Evolutionary conservation across 1,140 invertebrate species (phyloP).

Genomic region (Bicyclus anynana): DNA sequence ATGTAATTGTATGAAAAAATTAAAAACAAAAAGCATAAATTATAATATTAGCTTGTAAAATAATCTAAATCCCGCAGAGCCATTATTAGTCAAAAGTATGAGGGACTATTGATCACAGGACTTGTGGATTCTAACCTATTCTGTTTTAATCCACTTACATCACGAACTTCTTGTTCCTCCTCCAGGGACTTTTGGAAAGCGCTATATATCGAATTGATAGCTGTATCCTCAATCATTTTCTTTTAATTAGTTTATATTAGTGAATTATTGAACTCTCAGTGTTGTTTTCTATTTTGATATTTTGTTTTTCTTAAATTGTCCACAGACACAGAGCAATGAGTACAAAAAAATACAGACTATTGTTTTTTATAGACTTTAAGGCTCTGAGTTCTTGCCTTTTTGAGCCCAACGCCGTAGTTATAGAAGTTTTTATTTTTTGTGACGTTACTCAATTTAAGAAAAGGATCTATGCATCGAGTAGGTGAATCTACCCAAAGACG

Average conservation of each 20-base stretch:
- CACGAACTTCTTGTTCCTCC: conserved; percentile 56
- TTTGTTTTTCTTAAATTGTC: too few species aligned
- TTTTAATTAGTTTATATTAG: neutral
- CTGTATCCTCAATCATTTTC: conserved; percentile 50
- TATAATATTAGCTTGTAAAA: neutral
- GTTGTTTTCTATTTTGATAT: too few species aligned
- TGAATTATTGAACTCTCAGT: too few species aligned
- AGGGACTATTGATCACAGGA: neutral
- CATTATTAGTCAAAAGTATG: neutral
- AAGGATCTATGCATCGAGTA: too few species aligned
- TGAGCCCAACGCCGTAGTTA: too few species aligned
- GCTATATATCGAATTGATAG: conserved; percentile 53
- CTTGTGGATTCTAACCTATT: neutral
- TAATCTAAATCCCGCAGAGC: neutral
- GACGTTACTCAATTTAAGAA: too few species aligned
- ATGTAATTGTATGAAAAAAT: neutral
- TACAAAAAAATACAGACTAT: too few species aligned
- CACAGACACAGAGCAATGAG: too few species aligned
- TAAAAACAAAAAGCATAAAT: neutral
- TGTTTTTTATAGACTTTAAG: too few species aligned
- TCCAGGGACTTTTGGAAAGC: conserved; percentile 59
- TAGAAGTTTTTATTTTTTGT: too few species aligned
- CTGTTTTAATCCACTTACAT: conserved; percentile 37
- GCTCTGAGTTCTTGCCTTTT: too few species aligned
- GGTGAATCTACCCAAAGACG: too few species aligned